phyloP scores from a whole-genome alignment of 2,113 vertebrate species.

The Sterrhoptilus dennistouni region DNA sequence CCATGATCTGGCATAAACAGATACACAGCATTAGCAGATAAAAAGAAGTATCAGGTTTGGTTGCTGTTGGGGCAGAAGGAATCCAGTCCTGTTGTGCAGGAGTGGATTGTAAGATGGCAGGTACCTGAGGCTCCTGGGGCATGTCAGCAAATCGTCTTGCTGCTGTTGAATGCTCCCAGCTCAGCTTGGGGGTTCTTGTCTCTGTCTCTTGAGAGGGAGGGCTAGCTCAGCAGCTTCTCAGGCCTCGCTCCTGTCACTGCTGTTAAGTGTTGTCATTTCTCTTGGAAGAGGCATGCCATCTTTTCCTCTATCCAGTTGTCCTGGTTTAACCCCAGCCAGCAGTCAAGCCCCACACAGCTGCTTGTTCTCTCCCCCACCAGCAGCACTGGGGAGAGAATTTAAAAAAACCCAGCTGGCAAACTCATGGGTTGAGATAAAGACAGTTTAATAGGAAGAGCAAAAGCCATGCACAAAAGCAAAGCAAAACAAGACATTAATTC shows the following conservation, averaged over 20 bases:
- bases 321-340: neutral
- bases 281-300: neutral
- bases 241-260: rapidly evolving
- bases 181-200: neutral
- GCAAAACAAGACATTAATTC: neutral
- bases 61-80: neutral
- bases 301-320: neutral
- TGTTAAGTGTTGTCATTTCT: neutral
- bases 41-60: neutral
- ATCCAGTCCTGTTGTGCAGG: neutral
- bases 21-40: neutral
- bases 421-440: neutral
- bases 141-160: neutral
- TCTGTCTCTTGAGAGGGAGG: neutral
- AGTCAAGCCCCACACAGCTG: rapidly evolving
- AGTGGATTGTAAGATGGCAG: neutral
- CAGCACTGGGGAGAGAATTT: neutral
- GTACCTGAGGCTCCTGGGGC: neutral
- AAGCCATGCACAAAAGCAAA: neutral
- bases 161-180: neutral
- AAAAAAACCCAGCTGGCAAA: neutral
- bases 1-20: neutral
- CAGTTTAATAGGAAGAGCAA: neutral
- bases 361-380: neutral
- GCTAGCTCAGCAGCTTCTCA: neutral